These are phyloP conservation scores for Drosophila koepferae DNA, from an alignment of 2,888 invertebrate species.

Conservation along the genomic window DNA sequence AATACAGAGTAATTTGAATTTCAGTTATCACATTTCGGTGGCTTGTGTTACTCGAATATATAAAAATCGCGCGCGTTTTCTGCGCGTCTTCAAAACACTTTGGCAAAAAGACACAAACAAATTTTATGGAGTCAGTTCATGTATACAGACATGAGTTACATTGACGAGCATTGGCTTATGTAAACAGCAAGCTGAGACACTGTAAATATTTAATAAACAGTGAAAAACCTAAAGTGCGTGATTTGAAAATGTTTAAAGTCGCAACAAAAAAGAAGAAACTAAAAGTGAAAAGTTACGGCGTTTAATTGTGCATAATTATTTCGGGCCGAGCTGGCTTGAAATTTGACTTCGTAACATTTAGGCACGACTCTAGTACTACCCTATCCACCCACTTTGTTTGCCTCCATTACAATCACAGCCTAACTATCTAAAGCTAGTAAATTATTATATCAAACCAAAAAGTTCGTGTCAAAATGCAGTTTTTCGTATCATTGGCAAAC, in stretches of 20 bases:
- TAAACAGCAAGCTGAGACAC: conserved; percentile 48
- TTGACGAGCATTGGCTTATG: conserved; percentile 48
- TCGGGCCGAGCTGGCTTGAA: conserved; percentile 34
- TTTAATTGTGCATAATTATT: conserved; percentile 71
- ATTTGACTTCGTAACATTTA: conserved; percentile 60
- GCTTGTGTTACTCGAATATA: not conserved
- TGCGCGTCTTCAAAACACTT: conserved; percentile 21
- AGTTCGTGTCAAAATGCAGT: conserved; percentile 71
- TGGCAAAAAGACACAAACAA: not conserved
- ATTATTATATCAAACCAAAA: conserved; percentile 1
- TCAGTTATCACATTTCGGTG: not conserved
- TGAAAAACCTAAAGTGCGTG: conserved; percentile 64
- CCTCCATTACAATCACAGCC: not conserved
- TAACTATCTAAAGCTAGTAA: not conserved
- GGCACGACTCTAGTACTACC: not conserved
- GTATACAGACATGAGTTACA: conserved; percentile 51
- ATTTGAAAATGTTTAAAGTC: conserved; percentile 51
- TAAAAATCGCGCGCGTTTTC: conserved; percentile 21
- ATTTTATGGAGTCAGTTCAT: conserved; percentile 24
- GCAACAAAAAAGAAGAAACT: conserved; percentile 3
- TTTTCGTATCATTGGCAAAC: conserved; percentile 38
- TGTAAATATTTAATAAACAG: conserved; percentile 53
- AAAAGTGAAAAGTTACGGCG: conserved; percentile 67
- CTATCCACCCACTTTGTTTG: not conserved
- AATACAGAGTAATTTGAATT: not conserved